phyloP scores from a whole-genome alignment of 92 coral and sea anemone genomes.

The Zoanthus gigantus region DNA sequence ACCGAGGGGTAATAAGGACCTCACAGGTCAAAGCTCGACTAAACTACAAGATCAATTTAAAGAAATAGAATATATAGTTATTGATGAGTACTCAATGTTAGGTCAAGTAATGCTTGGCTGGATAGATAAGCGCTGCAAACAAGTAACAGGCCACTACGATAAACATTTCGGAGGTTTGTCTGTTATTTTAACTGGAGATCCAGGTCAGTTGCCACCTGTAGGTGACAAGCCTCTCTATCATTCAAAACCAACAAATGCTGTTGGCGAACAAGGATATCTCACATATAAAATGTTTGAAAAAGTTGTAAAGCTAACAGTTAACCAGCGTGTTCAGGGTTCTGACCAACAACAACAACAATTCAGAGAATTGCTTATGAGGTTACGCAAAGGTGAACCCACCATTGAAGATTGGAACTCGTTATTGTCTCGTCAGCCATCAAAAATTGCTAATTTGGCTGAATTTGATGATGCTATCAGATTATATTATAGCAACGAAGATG shows the following conservation, averaged over 20 bases:
- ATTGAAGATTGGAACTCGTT: conserved; percentile 65
- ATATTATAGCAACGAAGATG: conserved; percentile 36
- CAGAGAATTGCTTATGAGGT: conserved; percentile 43
- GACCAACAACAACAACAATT: conserved; percentile 46
- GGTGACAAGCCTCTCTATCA: conserved; percentile 73
- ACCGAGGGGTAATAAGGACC: conserved; percentile 26
- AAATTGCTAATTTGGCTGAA: conserved; percentile 43
- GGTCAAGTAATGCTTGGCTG: conserved; percentile 69
- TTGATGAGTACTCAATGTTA: conserved; percentile 80
- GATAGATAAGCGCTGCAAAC: conserved; percentile 64
- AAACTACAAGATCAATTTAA: conserved; percentile 55
- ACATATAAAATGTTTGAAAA: conserved; percentile 65
- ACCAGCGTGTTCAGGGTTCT: conserved; percentile 63
- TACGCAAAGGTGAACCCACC: conserved; percentile 64
- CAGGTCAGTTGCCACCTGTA: conserved; percentile 67
- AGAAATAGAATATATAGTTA: conserved; percentile 61
- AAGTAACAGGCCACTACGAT: conserved; percentile 52
- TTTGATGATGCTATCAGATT: conserved; percentile 51
- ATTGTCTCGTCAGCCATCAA: conserved; percentile 65
- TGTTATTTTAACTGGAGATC: conserved; percentile 62
- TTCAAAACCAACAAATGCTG: conserved; percentile 56
- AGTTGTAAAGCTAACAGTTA: conserved; percentile 61
- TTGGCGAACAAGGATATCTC: conserved; percentile 69
- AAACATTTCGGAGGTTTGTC: conserved; percentile 55
- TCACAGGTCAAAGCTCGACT: conserved; percentile 55